Conservation (phyloP, 1,140 invertebrate genomes). For the Scaptomyza graminum region DNA sequence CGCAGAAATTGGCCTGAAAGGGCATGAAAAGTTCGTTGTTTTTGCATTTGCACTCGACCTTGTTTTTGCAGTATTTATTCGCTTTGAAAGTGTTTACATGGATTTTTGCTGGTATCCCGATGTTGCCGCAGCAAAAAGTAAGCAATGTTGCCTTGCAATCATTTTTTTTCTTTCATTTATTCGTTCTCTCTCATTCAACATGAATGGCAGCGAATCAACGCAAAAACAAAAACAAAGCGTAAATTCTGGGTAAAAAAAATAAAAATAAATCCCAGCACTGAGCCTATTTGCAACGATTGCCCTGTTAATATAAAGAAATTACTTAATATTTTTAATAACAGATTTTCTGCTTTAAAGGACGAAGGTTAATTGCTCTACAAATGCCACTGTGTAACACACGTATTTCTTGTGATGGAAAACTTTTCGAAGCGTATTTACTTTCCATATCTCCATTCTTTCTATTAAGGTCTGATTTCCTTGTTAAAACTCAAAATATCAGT, state of each 20-base stretch:
- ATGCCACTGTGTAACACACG: background rate
- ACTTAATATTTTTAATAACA: conserved; percentile 26
- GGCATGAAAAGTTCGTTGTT: conserved; percentile 17
- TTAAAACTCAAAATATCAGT: too few species aligned
- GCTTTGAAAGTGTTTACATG: conserved; percentile 57
- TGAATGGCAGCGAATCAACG: conserved; percentile 15
- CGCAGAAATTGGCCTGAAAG: background rate
- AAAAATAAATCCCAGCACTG: conserved; percentile 15
- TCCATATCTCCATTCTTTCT: too few species aligned
- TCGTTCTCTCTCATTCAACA: conserved; percentile 21
- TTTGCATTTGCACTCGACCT: background rate
- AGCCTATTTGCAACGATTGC: conserved; percentile 39
- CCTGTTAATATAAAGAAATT: conserved; percentile 19
- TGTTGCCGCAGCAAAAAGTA: conserved; percentile 7
- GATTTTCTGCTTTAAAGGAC: background rate
- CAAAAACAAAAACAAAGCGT: conserved; percentile 28
- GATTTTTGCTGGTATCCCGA: conserved; percentile 42
- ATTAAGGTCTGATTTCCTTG: too few species aligned
- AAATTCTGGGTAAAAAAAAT: conserved; percentile 5
- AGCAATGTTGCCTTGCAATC: conserved; percentile 11
- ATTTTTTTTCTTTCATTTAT: background rate
- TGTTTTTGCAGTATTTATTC: conserved; percentile 42
- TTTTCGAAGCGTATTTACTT: too few species aligned
- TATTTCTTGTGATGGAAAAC: background rate
- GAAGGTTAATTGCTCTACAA: background rate